Base-by-base conservation (phyloP, 2,888 invertebrate genomes). In the Ochropleura leucogaster region DNA sequence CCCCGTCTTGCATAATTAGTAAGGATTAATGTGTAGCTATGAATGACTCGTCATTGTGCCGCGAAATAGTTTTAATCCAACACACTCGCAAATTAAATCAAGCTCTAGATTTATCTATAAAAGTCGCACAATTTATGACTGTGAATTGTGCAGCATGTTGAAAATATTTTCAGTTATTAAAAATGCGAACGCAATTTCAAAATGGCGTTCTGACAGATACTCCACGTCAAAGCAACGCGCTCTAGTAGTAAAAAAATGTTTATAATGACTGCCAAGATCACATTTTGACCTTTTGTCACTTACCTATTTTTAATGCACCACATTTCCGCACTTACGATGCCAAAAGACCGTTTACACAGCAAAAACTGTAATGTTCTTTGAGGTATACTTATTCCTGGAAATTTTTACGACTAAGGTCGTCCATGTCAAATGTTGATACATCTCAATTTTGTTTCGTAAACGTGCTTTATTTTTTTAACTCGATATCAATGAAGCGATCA, bases 1-100 rank as follows among this genome's bases (percentile, higher is more conserved):
- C 93, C 93, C 89, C 93, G 94, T 93, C 94, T 95, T 95, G 94
- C 94, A 94, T 96, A 96, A 96, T 96, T 96, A 96, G 95, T 93
- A 90, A 92, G 94, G 94, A 96, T 96, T 96, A 96, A 96, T 95
- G 95, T 90, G 91, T 87, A 88, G 92, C 94, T 94, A 93, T 95
- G 95, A 94, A 93, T 93, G 95, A 94, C 91, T 93, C 92, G 93
- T 92, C 94, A 92, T 93, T 94, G 92, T 90, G 87, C 89, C 89
- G 91, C 89, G 89, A 90, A 93, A 93, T 93, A 93, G 90, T 90
- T 91, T 92, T 92, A 90, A 91, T 91, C 90, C 89, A 87, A 73
- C 86, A 85, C 78, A 87, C 83, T 77, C 84, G 85, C 80, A 79
- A 84, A 85, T 85, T 85, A 84, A 80, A 87, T 85, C 80, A 80